Evolutionary conservation across 2,797 vertebrate species (phyloP).

Genomic region (Leucoraja ocellata): DNA sequence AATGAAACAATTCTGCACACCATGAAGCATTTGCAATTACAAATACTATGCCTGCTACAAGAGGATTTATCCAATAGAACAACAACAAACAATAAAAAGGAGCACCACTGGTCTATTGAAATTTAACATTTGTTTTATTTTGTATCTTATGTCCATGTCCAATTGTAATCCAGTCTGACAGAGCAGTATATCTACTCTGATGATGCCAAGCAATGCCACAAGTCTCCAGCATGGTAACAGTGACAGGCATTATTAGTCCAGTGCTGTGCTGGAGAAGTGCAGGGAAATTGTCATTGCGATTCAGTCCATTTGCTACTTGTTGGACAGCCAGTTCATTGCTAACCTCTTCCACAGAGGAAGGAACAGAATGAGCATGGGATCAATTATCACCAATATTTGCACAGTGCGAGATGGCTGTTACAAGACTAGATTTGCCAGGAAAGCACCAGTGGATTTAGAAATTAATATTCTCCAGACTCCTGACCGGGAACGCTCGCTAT

Average conservation of each 20-base stretch:
- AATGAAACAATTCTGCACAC: background rate
- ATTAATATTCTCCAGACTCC: background rate
- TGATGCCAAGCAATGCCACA: too few species aligned
- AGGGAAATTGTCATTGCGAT: background rate
- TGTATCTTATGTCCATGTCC: background rate
- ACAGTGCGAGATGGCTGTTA: background rate
- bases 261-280: too few species aligned
- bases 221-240: background rate
- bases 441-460: too few species aligned
- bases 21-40: background rate
- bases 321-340: background rate
- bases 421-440: background rate
- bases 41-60: background rate
- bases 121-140: background rate
- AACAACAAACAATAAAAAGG: too few species aligned
- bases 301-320: background rate
- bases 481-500: background rate
- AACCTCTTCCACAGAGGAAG: background rate
- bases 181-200: too few species aligned
- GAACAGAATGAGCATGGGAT: background rate
- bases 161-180: background rate
- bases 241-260: background rate
- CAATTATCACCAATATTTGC: background rate
- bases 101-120: background rate
- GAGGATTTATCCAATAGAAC: background rate